phyloP scores from a whole-genome alignment of 2,888 invertebrate species.

The Baccha elongata region DNA sequence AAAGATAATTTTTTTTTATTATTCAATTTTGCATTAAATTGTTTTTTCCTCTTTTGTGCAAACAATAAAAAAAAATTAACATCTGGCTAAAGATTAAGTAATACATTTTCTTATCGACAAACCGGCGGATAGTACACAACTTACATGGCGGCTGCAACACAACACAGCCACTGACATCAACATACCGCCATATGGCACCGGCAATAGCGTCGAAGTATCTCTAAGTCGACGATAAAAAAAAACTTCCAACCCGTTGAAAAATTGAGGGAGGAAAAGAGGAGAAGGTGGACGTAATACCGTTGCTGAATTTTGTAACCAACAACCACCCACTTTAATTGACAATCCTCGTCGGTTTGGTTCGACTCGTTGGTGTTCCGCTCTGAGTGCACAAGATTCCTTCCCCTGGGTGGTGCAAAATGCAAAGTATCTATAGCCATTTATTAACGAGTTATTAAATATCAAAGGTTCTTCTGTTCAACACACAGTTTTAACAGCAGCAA shows the following conservation, averaged over 20 bases:
- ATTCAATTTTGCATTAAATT: constrained; percentile 24
- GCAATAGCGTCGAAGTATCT: constrained; percentile 3
- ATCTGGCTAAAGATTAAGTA: constrained; percentile 69
- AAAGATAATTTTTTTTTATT: neutral
- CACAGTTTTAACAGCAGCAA: constrained; percentile 19
- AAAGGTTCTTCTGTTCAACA: constrained; percentile 67
- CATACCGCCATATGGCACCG: constrained; percentile 27
- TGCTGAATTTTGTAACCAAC: constrained; percentile 33
- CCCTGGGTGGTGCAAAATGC: constrained; percentile 29
- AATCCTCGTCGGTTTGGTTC: constrained; percentile 32
- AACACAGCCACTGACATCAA: constrained; percentile 14
- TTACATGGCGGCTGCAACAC: constrained; percentile 12
- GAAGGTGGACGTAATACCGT: neutral
- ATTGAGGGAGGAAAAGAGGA: neutral
- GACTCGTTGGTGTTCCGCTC: constrained; percentile 14
- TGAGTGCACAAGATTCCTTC: neutral
- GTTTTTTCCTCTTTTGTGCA: neutral
- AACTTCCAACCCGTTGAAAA: neutral
- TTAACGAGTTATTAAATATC: constrained; percentile 73
- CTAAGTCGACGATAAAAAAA: constrained; percentile 41
- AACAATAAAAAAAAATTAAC: constrained; percentile 23
- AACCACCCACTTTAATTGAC: constrained; percentile 67
- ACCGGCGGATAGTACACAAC: constrained; percentile 27
- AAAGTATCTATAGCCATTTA: constrained; percentile 47
- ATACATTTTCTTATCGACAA: constrained; percentile 61